A percentile compares a stretch with the other conserved stretches of the same genome.
These are phyloP conservation scores for Pediacus dermestoides DNA, from an alignment of 2,888 invertebrate genomes.

Conservation along the genomic window DNA sequence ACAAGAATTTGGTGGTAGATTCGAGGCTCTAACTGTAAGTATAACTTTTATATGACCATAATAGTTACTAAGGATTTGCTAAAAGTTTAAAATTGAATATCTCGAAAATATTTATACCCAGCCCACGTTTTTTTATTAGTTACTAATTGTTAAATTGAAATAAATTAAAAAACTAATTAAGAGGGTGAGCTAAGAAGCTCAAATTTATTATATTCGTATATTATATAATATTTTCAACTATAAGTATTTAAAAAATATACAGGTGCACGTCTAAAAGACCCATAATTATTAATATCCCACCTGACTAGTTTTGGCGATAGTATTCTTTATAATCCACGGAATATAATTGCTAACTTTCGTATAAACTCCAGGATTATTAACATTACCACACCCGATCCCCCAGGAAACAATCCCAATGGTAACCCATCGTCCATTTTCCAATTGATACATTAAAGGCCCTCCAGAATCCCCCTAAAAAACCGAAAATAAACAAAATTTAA, in stretches of 20 bases:
- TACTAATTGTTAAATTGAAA: no score
- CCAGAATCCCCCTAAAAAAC: constrained; percentile 75
- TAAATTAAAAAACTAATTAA: no score
- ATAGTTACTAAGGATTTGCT: no score
- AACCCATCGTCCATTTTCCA: constrained; percentile 72
- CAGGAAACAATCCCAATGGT: constrained; percentile 80
- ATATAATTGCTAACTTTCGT: constrained; percentile 69
- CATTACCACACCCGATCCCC: constrained; percentile 78
- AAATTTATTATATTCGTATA: constrained; percentile 7
- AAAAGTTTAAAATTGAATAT: no score
- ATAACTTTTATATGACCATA: no score
- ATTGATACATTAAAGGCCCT: constrained; percentile 74
- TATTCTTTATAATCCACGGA: constrained; percentile 61
- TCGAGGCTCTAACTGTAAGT: constrained; percentile 3
- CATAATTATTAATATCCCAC: no score
- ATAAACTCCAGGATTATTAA: constrained; percentile 75
- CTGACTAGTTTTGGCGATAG: constrained; percentile 37
- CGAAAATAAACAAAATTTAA: no score
- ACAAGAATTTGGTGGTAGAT: no score
- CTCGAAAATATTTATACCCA: no score
- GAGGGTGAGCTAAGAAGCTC: no score
- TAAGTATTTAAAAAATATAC: constrained; percentile 14
- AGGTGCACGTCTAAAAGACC: not conserved
- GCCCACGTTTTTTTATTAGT: no score
- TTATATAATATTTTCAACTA: constrained; percentile 11